Evolutionary conservation across 2,797 vertebrate genomes (phyloP).

Genomic region (Siniperca obscura): DNA sequence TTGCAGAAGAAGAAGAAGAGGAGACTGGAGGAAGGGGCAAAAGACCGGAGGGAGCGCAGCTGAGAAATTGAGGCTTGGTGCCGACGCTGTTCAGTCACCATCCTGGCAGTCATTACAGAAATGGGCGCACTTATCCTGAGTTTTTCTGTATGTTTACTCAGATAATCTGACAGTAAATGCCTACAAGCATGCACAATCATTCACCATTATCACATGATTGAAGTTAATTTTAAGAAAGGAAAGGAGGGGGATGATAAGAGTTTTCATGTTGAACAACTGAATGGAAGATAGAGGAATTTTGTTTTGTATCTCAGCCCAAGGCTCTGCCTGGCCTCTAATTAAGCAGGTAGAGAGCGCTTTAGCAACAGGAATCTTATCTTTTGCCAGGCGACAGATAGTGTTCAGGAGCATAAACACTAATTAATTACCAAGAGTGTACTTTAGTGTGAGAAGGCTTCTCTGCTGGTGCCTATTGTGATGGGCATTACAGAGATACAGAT

Average conservation of each 20-base stretch:
- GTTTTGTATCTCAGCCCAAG: constrained; percentile 50
- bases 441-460: constrained; percentile 42
- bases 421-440: constrained; percentile 71
- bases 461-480: constrained; percentile 35
- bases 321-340: constrained; percentile 69
- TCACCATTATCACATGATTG: constrained; percentile 50
- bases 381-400: constrained; percentile 61
- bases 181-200: constrained; percentile 18
- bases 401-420: constrained; percentile 72
- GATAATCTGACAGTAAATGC: constrained; percentile 46
- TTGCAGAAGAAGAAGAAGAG: constrained; percentile 14
- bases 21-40: constrained; percentile 33
- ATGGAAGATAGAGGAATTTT: constrained; percentile 53
- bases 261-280: constrained; percentile 57
- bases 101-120: constrained; percentile 27
- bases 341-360: constrained; percentile 61
- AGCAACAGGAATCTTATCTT: constrained; percentile 72
- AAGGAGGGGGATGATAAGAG: constrained; percentile 53
- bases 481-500: constrained; percentile 42
- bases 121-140: constrained; percentile 32
- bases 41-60: constrained; percentile 36
- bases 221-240: constrained; percentile 64
- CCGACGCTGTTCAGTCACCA: background rate
- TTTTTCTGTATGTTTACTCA: constrained; percentile 40
- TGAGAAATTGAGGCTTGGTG: constrained; percentile 18